Base-by-base conservation (phyloP, 2,113 vertebrate genomes). In the Peromyscus leucopus region DNA sequence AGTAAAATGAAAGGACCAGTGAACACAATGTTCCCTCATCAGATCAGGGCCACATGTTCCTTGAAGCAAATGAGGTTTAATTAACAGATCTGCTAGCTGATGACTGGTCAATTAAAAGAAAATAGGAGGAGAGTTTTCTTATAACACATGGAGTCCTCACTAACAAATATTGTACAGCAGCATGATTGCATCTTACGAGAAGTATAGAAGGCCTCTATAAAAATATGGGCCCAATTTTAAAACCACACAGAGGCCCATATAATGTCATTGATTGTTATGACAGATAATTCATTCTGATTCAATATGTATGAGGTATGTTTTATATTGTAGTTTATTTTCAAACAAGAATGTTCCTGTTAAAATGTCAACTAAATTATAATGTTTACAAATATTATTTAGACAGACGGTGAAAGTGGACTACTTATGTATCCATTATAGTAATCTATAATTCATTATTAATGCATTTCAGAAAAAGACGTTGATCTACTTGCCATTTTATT, bases 31-130 rank as follows among this genome's bases (percentile, higher is more conserved):
- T 79, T 96, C 94, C 80, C 86, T 19, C 39, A 74, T 83, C 5
- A 31, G 91, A 96, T 92, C 72, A 82, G 31, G 89, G 72, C 67
- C 59, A 79, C 61, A 1, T 74, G 80, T 93, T 96, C 93, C 96
- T 95, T 78, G n/a, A 55, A 90, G 39, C 42, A 95, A 93, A 96
- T 93, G 46, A 65, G 1, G 1, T 87, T 94, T 97, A 98, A 98
- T 98, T 98, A 97, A 95, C 59, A 97, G 71, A 96, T 97, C 75
- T 63, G 22, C 97, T 96, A 95, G 89, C 2, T 95, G 67, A 91
- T 72, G 97, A 95, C 42, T 92, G 87, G 96, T 97, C 61, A 96
- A 61, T 63, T 92, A 33, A 97, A 83, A 42, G 42, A 79, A 97
- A 57, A 87, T 65, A 72, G 33, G 48, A 80, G 83, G 61, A 57